Evolutionary conservation across 1,140 invertebrate species (phyloP).

Genomic region (Neotoxoptera formosana): DNA sequence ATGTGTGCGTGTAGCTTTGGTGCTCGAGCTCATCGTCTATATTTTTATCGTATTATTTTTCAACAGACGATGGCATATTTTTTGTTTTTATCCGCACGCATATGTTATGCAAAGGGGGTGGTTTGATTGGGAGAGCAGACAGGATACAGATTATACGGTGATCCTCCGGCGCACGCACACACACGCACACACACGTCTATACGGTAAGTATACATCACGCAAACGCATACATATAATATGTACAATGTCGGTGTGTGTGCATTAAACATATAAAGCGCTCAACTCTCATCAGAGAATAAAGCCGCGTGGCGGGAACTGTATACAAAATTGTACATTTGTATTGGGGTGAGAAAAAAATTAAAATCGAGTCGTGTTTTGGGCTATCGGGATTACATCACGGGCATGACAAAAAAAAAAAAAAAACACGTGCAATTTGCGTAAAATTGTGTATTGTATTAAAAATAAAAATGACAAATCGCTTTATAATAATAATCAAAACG

Average conservation of each 20-base stretch:
- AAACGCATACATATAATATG: neutral
- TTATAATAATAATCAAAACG: neutral
- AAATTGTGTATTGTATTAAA: neutral
- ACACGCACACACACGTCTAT: no score
- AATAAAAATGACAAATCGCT: conserved; percentile 3
- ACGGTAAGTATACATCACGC: neutral
- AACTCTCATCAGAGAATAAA: conserved; percentile 51
- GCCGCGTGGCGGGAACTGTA: neutral
- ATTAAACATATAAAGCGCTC: conserved; percentile 29
- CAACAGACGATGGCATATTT: conserved; percentile 49
- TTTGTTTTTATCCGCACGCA: neutral
- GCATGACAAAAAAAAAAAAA: neutral
- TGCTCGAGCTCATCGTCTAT: conserved; percentile 31
- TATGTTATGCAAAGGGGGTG: neutral
- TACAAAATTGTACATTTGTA: neutral
- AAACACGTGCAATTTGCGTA: neutral
- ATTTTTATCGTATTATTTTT: conserved; percentile 55
- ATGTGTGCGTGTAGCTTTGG: neutral
- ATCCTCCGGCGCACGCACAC: conserved; percentile 24
- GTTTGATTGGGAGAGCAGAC: conserved; percentile 34
- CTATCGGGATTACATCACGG: neutral
- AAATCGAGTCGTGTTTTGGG: neutral
- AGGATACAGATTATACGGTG: conserved; percentile 50
- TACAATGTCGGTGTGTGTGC: neutral
- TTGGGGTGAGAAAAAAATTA: conserved; percentile 20